Percentiles rank a stretch among this genome's conserved stretches.
phyloP scores from a whole-genome alignment of 2,113 vertebrate genomes.

The Pomatostomus ruficeps region DNA sequence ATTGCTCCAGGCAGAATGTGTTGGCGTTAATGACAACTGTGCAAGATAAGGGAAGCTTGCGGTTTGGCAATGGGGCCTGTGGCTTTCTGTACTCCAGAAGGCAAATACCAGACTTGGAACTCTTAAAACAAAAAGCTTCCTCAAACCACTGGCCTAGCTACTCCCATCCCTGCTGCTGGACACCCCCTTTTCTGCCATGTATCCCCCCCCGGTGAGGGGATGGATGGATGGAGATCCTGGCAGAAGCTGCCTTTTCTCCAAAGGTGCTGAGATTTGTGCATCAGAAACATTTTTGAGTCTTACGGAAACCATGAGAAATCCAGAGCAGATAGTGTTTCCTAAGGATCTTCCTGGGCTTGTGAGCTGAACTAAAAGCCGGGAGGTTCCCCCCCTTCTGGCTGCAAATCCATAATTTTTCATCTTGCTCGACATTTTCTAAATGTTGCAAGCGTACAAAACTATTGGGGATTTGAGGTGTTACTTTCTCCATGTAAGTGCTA shows the following conservation, averaged over 20 bases:
- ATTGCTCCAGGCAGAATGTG: neutral
- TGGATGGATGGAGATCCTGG: neutral
- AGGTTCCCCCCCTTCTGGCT: neutral
- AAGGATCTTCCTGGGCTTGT: neutral
- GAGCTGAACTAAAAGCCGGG: neutral
- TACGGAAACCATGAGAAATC: neutral
- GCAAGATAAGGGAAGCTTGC: neutral
- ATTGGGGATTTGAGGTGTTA: neutral
- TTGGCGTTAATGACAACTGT: neutral
- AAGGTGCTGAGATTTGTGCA: neutral
- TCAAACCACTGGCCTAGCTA: neutral
- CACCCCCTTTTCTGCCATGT: neutral
- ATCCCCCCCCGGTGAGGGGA: neutral
- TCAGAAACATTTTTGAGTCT: neutral
- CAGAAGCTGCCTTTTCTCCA: neutral
- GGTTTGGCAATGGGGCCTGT: neutral
- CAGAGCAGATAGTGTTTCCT: neutral
- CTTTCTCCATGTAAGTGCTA: neutral
- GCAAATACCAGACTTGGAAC: neutral
- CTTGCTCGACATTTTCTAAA: neutral
- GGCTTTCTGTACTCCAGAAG: neutral
- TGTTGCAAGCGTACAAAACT: neutral
- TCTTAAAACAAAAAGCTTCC: neutral
- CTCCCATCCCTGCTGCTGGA: neutral
- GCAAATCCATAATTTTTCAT: neutral